These are phyloP conservation scores for Saccostrea cuccullata DNA, from an alignment of 1,140 invertebrate species.

Conservation along the genomic window DNA sequence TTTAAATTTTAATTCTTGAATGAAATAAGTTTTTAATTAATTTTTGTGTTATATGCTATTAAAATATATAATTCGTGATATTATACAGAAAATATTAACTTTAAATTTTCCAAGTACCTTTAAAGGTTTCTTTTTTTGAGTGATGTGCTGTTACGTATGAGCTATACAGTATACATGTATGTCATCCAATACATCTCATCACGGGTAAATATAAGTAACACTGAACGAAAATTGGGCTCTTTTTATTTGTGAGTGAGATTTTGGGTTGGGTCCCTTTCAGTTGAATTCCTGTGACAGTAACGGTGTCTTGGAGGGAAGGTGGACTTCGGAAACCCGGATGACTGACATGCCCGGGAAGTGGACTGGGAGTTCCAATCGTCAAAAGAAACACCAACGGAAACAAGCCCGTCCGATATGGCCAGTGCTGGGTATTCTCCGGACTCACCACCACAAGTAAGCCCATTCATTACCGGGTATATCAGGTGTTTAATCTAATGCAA, in stretches of 20 bases:
- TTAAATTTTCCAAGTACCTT: too few relatives aligned
- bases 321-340: conserved; percentile 85
- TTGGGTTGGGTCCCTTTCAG: not conserved
- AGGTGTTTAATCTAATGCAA: too few relatives aligned
- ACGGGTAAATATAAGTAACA: conserved; percentile 47
- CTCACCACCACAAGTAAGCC: conserved; percentile 88
- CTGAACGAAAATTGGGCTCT: not conserved
- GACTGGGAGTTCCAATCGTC: conserved; percentile 92
- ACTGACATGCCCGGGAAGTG: conserved; percentile 84
- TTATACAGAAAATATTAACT: too few relatives aligned
- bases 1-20: too few relatives aligned
- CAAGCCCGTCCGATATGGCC: conserved; percentile 93
- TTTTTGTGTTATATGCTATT: too few relatives aligned
- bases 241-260: too few relatives aligned
- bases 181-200: conserved; percentile 60
- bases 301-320: conserved; percentile 92
- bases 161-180: conserved; percentile 52
- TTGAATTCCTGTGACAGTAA: conserved; percentile 84
- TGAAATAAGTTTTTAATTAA: too few relatives aligned
- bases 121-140: too few relatives aligned
- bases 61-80: too few relatives aligned
- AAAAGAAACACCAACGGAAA: conserved; percentile 87
- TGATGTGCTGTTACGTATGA: too few relatives aligned
- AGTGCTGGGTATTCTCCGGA: conserved; percentile 97
- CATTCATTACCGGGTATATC: not conserved